A percentile compares a stretch with the other conserved stretches of the same genome.
Conservation (phyloP, 2,888 invertebrate genomes). For the Synergus umbraculus region DNA sequence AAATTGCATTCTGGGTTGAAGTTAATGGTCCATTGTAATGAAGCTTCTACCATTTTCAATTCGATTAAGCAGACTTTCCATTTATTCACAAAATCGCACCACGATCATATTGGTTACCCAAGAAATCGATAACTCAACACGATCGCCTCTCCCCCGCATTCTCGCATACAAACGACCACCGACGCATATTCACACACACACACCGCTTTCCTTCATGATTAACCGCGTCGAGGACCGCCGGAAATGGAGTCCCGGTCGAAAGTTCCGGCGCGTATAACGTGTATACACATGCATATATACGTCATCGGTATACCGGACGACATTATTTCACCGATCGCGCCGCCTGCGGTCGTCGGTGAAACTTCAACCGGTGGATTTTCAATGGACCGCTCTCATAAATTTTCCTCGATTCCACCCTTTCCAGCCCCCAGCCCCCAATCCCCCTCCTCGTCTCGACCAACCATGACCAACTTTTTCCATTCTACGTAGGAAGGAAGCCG, state of each 20-base stretch:
- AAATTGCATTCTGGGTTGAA: constrained; percentile 20
- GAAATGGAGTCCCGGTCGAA: constrained; percentile 35
- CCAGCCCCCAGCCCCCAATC: background rate
- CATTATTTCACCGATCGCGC: constrained; percentile 45
- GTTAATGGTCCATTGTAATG: constrained; percentile 39
- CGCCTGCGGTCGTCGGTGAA: constrained; percentile 44
- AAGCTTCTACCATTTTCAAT: constrained; percentile 41
- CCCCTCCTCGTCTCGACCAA: constrained; percentile 29
- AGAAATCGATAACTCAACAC: constrained; percentile 35
- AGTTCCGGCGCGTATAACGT: constrained; percentile 27
- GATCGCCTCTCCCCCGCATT: background rate
- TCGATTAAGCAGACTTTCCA: constrained; percentile 40
- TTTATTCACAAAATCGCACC: constrained; percentile 31
- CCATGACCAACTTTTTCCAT: constrained; percentile 58
- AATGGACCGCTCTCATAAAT: constrained; percentile 51
- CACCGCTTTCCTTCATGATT: constrained; percentile 33
- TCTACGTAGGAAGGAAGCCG: constrained; percentile 53
- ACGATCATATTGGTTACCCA: constrained; percentile 37
- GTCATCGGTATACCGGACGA: constrained; percentile 25
- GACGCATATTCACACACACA: background rate
- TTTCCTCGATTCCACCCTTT: constrained; percentile 32
- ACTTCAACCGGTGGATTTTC: constrained; percentile 50
- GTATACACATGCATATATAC: constrained; percentile 15
- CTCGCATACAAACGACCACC: background rate
- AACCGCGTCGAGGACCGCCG: constrained; percentile 40